phyloP scores from a whole-genome alignment of 1,140 invertebrate species.

The Lepidurus apus region DNA sequence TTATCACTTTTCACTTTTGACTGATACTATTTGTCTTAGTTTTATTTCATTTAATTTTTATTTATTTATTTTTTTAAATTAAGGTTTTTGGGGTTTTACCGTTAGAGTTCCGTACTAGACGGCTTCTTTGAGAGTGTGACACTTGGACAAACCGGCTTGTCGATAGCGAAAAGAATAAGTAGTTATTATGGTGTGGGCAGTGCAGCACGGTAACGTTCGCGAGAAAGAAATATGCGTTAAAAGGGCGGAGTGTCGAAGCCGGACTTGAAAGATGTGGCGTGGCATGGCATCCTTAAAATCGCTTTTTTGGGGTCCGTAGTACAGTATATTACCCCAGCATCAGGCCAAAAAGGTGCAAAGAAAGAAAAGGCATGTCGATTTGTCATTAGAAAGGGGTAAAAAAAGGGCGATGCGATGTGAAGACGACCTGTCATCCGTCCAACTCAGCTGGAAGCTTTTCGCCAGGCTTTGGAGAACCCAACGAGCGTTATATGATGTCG shows the following conservation, averaged over 20 bases:
- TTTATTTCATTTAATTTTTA: too few species aligned
- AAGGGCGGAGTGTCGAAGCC: too few species aligned
- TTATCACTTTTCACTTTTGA: too few species aligned
- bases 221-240: neutral
- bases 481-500: neutral
- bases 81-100: neutral
- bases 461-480: neutral
- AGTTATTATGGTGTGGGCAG: neutral
- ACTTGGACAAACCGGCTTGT: constrained; percentile 18
- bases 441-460: constrained; percentile 18
- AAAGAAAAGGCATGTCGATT: constrained; percentile 5
- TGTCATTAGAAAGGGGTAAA: neutral
- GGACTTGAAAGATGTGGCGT: too few species aligned
- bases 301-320: too few species aligned
- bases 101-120: neutral
- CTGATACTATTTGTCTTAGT: too few species aligned
- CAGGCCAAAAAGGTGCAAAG: neutral
- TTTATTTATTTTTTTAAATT: neutral
- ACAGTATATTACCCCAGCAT: neutral
- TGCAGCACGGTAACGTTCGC: too few species aligned
- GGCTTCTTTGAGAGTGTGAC: neutral
- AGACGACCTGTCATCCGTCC: constrained; percentile 17
- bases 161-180: neutral
- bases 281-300: too few species aligned
- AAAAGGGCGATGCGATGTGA: constrained; percentile 1